phyloP scores from a whole-genome alignment of 1,140 invertebrate species.

The Bombus difficillimus region DNA sequence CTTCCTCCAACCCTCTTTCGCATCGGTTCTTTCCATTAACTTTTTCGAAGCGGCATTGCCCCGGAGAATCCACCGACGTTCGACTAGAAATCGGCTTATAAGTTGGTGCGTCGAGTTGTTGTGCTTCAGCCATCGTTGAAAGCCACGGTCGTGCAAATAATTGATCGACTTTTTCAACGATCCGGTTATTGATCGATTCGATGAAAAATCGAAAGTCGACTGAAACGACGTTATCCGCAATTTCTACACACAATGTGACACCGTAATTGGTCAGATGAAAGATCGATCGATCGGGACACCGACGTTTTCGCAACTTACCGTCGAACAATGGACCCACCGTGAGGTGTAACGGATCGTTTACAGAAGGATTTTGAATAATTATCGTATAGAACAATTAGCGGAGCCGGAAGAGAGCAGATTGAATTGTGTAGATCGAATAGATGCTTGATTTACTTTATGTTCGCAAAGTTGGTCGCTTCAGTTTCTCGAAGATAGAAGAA shows the following conservation, averaged over 20 bases:
- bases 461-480: neutral
- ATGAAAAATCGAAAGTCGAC: neutral
- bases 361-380: neutral
- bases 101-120: conserved; percentile 20
- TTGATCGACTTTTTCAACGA: neutral
- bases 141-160: conserved; percentile 8
- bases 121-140: too few species aligned
- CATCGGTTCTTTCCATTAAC: conserved; percentile 33
- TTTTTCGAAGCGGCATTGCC: conserved; percentile 10
- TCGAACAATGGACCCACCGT: neutral
- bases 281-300: conserved; percentile 9
- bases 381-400: neutral
- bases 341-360: neutral
- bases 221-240: neutral
- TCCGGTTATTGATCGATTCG: too few species aligned
- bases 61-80: neutral
- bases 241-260: neutral
- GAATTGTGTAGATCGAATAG: neutral
- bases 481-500: neutral
- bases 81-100: conserved; percentile 34
- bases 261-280: conserved; percentile 16
- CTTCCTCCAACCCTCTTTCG: neutral
- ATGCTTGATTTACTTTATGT: neutral
- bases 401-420: too few species aligned
- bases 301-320: neutral